Conservation (phyloP, 2,113 vertebrate species). For the Triplophysa dalaica region DNA sequence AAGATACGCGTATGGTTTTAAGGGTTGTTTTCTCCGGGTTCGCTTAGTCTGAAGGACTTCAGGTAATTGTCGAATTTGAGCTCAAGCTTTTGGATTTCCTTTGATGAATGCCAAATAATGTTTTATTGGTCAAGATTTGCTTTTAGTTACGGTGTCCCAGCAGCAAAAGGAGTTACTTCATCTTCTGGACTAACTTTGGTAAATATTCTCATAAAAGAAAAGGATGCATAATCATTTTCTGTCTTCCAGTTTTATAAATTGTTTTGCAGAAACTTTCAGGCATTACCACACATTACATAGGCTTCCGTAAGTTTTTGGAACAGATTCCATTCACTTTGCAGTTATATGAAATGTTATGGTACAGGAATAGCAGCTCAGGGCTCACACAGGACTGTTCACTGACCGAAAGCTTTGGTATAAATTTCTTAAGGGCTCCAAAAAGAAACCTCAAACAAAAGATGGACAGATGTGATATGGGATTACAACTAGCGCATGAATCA, state of each 20-base stretch:
- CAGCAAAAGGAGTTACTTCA: not conserved
- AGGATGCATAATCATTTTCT: not conserved
- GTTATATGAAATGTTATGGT: not conserved
- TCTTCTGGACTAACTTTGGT: not conserved
- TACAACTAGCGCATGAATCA: not conserved
- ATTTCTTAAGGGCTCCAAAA: slow-evolving; percentile 18
- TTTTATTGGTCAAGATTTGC: slow-evolving; percentile 4
- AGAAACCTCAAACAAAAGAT: not conserved
- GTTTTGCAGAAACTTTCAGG: slow-evolving; percentile 6
- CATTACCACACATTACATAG: slow-evolving; percentile 39
- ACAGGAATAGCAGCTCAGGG: slow-evolving; percentile 47
- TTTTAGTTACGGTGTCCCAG: not conserved
- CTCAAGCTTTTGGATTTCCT: slow-evolving; percentile 40
- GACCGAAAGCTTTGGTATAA: slow-evolving; percentile 1
- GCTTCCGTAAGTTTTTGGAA: slow-evolving; percentile 22
- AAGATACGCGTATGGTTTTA: not conserved
- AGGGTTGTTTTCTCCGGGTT: slow-evolving; percentile 29
- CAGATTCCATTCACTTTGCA: not conserved
- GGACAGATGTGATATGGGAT: not conserved
- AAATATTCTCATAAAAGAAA: not conserved
- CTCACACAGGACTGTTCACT: slow-evolving; percentile 33
- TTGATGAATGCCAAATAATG: slow-evolving; percentile 45
- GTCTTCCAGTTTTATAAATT: not conserved
- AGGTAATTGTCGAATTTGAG: slow-evolving; percentile 36
- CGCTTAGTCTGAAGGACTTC: slow-evolving; percentile 43